phyloP scores from a whole-genome alignment of 2,113 vertebrate genomes.

The Aegotheles bennettii region DNA sequence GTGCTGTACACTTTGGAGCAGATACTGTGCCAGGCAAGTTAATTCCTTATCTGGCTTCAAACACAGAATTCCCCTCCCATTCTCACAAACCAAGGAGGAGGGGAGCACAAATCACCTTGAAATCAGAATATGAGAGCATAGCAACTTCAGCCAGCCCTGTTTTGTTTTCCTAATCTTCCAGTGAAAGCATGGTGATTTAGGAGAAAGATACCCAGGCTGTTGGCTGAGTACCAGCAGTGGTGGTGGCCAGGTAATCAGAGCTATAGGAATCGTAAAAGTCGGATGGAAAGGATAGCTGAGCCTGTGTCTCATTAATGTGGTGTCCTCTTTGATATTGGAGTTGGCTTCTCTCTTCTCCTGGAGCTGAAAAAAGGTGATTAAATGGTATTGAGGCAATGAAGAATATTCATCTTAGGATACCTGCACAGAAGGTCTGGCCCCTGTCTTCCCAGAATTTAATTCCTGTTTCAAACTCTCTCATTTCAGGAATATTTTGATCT shows the following conservation, averaged over 20 bases:
- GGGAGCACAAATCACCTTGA: conserved; percentile 57
- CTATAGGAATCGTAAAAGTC: background rate
- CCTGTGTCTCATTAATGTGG: background rate
- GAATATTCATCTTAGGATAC: background rate
- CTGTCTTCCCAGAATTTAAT: background rate
- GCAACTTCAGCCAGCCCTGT: background rate
- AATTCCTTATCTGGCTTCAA: conserved; percentile 44
- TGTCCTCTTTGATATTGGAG: background rate
- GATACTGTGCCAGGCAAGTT: background rate
- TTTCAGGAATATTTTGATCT: background rate
- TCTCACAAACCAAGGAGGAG: conserved; percentile 21
- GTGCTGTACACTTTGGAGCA: background rate
- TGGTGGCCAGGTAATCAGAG: background rate
- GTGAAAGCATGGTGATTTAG: background rate
- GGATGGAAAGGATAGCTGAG: background rate
- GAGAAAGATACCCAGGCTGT: background rate
- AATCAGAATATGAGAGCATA: conserved; percentile 31
- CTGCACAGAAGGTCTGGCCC: background rate
- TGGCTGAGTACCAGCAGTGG: background rate
- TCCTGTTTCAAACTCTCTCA: background rate
- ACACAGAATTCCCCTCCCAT: conserved; percentile 2
- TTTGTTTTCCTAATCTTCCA: conserved; percentile 28
- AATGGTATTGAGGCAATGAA: background rate
- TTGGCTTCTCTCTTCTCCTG: background rate
- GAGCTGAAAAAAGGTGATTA: background rate